Evolutionary conservation across 2,797 vertebrate genomes (phyloP), one percentile per base, ranked within the genome.

Genomic region (Harpagifer antarcticus): DNA sequence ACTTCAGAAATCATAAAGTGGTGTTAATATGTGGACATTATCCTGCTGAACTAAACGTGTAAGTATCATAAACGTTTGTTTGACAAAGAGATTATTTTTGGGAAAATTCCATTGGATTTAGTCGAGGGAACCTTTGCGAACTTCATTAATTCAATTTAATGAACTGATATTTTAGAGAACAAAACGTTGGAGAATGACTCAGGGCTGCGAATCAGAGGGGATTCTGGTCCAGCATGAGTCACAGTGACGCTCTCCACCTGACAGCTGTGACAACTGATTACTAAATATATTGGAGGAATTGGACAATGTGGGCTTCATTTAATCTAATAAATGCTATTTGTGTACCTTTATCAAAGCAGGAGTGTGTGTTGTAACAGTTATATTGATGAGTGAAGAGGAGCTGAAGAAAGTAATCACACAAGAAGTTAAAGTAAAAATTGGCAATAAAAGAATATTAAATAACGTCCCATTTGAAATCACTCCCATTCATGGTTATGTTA

Each of bases 171-270:
- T 79, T 47, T 31, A 69, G 42, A 68, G 43, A 56, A 47, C 37
- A 54, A 52, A 69, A 78, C 11, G 64, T 43, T 61, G 14, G 50
- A 33, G 27, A 50, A 37, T 75, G 88, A 83, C 68, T 86, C 58
- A 64, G 59, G 49, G 64, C 49, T 69, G 67, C 47, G 68, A 62
- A 76, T 84, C 56, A 78, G 58, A 80, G 50, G 10, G 52, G 59
- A 75, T 76, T 19, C 40, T 54, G 42, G 79, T 76, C 49, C 17
- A 61, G 67, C 33, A 59, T 71, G 78, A 77, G 67, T 77, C 72
- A 85, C 37, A 17, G 59, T 23, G 69, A 79, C 60, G 27, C n/a
- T 59, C 7, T 56, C 58, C 62, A 50, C 47, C 53, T 44, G 79
- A 71, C 61, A 69, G 62, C 44, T 57, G 61, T 54, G 33, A 19